phyloP scores from a whole-genome alignment of 2,888 invertebrate genomes.

The Lepas anatifera region DNA sequence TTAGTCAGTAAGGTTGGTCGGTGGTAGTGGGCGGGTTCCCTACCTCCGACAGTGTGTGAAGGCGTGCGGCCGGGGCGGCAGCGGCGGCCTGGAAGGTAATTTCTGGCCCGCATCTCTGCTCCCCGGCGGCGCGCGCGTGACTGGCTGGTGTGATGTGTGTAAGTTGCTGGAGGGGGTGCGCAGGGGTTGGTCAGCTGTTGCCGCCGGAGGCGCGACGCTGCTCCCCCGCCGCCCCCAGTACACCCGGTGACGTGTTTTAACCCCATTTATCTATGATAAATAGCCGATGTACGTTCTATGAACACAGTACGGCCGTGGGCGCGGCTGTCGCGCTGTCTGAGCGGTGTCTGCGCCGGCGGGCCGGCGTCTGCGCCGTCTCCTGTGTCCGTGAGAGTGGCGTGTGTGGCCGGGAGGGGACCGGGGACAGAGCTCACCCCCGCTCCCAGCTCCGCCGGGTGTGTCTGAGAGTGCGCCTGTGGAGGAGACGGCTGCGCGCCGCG shows the following conservation, averaged over 20 bases:
- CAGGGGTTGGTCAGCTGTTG: neutral
- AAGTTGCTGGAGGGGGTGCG: neutral
- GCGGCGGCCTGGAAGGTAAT: neutral
- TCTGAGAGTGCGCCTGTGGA: neutral
- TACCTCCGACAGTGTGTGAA: neutral
- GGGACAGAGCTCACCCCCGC: neutral
- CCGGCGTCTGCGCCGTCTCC: neutral
- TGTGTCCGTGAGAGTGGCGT: neutral
- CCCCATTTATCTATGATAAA: constrained; percentile 99
- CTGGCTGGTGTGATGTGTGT: neutral
- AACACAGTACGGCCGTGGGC: constrained; percentile 40
- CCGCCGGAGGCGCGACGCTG: neutral
- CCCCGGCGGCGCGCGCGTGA: too few species aligned
- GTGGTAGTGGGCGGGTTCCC: neutral
- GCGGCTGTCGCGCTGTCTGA: neutral
- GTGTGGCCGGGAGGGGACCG: constrained; percentile 1
- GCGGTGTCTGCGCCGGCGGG: neutral
- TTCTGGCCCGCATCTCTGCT: neutral
- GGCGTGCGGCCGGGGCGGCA: too few species aligned
- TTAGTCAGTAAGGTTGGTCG: neutral
- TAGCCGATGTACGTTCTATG: constrained; percentile 89
- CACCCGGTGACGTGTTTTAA: constrained; percentile 42
- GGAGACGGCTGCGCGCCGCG: neutral
- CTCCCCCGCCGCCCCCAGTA: neutral
- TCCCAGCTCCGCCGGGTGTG: neutral